Conservation (phyloP, 2,113 vertebrate genomes). For the Urocitellus parryii region DNA sequence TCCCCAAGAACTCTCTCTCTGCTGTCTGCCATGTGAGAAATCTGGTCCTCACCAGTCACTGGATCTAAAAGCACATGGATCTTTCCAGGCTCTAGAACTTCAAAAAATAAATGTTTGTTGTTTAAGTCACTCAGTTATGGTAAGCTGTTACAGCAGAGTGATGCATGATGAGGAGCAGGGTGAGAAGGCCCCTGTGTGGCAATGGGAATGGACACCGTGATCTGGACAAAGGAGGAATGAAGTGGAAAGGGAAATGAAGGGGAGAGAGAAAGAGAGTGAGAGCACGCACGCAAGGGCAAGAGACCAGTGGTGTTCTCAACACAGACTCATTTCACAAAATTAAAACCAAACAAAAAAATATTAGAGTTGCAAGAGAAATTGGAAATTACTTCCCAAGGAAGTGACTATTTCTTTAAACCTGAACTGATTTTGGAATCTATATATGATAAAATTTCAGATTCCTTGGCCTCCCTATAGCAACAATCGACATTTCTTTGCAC, state of each 20-base stretch:
- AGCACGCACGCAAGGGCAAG: fast-evolving
- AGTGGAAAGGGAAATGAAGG: too few species aligned
- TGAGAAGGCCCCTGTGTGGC: neutral
- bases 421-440: neutral
- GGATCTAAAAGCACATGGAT: neutral
- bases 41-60: neutral
- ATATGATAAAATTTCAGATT: neutral
- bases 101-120: neutral
- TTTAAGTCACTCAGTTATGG: neutral
- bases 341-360: neutral
- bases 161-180: too few species aligned
- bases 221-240: neutral
- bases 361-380: neutral
- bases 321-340: neutral
- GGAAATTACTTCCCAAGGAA: neutral
- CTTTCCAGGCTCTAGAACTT: neutral
- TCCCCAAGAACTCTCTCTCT: neutral
- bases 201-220: too few species aligned
- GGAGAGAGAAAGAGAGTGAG: too few species aligned
- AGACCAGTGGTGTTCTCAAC: too few species aligned
- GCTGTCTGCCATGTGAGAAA: neutral
- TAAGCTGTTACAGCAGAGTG: neutral
- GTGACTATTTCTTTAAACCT: neutral
- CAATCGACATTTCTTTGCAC: neutral
- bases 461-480: neutral